Percentiles rank a stretch among this genome's conserved stretches.
These are phyloP conservation scores for Cephus pygmeus DNA, from an alignment of 2,888 invertebrate genomes.

Conservation along the genomic window DNA sequence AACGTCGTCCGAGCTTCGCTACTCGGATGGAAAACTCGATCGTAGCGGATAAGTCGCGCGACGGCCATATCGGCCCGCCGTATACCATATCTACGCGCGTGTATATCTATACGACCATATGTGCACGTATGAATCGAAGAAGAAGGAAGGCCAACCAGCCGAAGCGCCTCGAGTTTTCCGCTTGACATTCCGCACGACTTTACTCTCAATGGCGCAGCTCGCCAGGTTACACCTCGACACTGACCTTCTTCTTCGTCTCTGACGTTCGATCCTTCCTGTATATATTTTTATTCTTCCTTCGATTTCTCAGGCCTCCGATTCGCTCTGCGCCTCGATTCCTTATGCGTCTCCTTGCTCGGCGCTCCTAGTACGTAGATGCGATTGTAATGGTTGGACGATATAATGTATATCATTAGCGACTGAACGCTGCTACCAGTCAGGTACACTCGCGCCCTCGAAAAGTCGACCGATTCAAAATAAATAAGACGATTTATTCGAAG, in stretches of 20 bases:
- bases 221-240: background rate
- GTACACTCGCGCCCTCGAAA: background rate
- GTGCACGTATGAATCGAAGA: background rate
- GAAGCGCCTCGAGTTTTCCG: background rate
- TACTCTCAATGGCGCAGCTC: background rate
- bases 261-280: background rate
- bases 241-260: background rate
- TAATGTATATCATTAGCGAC: background rate
- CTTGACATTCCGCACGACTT: background rate
- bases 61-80: background rate
- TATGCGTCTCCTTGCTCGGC: background rate
- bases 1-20: background rate
- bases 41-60: background rate
- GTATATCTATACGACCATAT: background rate
- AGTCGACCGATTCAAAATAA: conserved; percentile 32
- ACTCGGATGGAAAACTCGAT: background rate
- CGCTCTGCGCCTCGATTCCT: background rate
- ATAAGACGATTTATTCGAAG: conserved; percentile 44
- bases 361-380: background rate
- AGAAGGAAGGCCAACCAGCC: background rate
- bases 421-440: background rate
- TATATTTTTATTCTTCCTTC: background rate
- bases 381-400: background rate
- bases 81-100: background rate
- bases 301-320: background rate